Percentiles rank a stretch among this genome's conserved stretches.
Conservation (phyloP, 2,797 vertebrate genomes). For the Helarctos malayanus region DNA sequence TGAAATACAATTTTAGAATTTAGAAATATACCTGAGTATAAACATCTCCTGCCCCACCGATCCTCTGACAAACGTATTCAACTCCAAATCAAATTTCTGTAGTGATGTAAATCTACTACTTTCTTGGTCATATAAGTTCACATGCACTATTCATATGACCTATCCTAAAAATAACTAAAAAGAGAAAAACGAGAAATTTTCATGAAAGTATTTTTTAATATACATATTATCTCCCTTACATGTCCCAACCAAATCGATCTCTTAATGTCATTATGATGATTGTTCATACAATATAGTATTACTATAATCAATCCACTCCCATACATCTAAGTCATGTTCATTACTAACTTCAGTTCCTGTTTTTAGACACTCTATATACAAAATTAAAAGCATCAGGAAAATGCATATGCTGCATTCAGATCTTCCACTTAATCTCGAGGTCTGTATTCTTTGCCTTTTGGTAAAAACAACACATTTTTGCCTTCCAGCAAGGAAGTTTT, state of each 20-base stretch:
- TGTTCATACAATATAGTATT: not conserved
- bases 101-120: not conserved
- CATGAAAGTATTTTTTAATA: not conserved
- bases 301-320: not conserved
- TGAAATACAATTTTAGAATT: conserved; percentile 46
- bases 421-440: not conserved
- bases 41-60: not conserved
- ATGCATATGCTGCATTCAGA: not conserved
- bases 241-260: not conserved
- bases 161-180: conserved; percentile 25
- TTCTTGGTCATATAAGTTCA: not conserved
- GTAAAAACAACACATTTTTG: not conserved
- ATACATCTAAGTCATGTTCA: not conserved
- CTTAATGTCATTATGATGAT: not conserved
- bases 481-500: not conserved
- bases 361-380: not conserved
- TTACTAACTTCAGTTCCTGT: not conserved
- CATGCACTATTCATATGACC: not conserved
- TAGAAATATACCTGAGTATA: conserved; percentile 44
- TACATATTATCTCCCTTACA: not conserved
- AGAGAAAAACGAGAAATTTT: not conserved
- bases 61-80: not conserved
- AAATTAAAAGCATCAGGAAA: not conserved
- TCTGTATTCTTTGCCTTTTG: not conserved
- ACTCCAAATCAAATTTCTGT: conserved; percentile 8